Evolutionary conservation across 2,888 invertebrate species (phyloP).

Genomic region (Ecliptopera silaceata): DNA sequence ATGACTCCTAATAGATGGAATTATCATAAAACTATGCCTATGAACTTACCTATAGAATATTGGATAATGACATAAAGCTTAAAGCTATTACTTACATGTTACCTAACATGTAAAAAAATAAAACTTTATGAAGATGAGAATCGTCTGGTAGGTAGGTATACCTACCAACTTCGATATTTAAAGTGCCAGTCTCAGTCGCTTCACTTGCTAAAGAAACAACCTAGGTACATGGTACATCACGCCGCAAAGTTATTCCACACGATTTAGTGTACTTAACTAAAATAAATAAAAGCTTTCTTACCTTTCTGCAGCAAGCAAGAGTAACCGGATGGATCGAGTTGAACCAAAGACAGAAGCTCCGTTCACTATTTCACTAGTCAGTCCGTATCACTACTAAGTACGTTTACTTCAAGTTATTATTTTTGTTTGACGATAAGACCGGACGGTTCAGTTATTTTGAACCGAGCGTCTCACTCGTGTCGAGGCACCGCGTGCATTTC

Average conservation of each 20-base stretch:
- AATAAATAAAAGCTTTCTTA: conserved; percentile 20
- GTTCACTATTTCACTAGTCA: conserved; percentile 52
- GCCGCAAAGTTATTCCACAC: conserved; percentile 2
- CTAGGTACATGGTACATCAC: neutral
- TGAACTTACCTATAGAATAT: too few relatives aligned
- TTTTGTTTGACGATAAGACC: conserved; percentile 64
- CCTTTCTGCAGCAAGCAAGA: conserved; percentile 23
- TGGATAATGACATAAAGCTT: too few relatives aligned
- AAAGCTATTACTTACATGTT: too few relatives aligned
- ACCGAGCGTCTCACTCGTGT: conserved; percentile 72
- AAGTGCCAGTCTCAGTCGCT: neutral
- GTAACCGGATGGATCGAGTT: conserved; percentile 9
- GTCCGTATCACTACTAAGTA: conserved; percentile 54
- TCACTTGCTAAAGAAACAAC: neutral
- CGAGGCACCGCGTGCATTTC: conserved; percentile 79
- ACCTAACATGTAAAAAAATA: too few relatives aligned
- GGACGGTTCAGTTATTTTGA: conserved; percentile 66
- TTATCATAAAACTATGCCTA: too few relatives aligned
- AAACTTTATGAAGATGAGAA: too few relatives aligned
- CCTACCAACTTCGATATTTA: too few relatives aligned
- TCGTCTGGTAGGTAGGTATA: too few relatives aligned
- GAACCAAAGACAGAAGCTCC: conserved; percentile 26
- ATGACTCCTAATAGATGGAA: too few relatives aligned
- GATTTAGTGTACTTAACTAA: neutral
- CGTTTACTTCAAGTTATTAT: conserved; percentile 57